Evolutionary conservation across 2,888 invertebrate species (phyloP), one percentile per base, ranked within the genome.

Genomic region (Coenonympha arcania): DNA sequence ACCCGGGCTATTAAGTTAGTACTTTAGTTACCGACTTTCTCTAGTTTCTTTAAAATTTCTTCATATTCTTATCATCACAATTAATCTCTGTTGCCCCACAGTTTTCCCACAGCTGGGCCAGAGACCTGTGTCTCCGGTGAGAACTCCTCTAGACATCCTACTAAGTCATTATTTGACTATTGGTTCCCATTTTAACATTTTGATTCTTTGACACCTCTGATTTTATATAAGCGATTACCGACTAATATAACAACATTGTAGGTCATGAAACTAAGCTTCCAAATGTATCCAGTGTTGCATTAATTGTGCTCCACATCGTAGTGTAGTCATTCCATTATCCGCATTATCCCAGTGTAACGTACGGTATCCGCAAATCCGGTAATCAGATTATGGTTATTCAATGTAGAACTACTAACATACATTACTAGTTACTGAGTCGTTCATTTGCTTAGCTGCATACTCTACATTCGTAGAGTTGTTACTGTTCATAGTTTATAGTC

Each of bases 351-450:
- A 19, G 19, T 41, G 34, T 5, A 26, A 28, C 33, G 36, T 42
- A 42, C 19, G 41, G 45, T 8, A 40, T 51, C 16, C 20, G 50
- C 19, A 50, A 36, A 51, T 36, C 40, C 30, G 22, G 28, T 46
- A 51, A 46, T 28, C 50, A 9, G 50, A 51, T 46, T 46, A 51
- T 20, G 30, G 34, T 33, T 19, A 28, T 30, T 46, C 37, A 18
- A 30, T 46, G 19, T 30, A 20, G 46, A 22, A 47, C 28, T 46
- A 40, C 31, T 31, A 15, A 24, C 46, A 31, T 31, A 39, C 28
- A 37, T 20, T 22, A 19, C 13, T 3, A 2, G 9, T 30, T 15
- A 15, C 31, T 31, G 15, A 20, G 11, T 20, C 15, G 16, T 4
- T 22, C 22, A 6, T 4, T 6, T 30, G 20, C 5, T 9, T 11